Evolutionary conservation across 2,797 vertebrate species (phyloP).

Genomic region (Lepidocolaptes lacrymiger): DNA sequence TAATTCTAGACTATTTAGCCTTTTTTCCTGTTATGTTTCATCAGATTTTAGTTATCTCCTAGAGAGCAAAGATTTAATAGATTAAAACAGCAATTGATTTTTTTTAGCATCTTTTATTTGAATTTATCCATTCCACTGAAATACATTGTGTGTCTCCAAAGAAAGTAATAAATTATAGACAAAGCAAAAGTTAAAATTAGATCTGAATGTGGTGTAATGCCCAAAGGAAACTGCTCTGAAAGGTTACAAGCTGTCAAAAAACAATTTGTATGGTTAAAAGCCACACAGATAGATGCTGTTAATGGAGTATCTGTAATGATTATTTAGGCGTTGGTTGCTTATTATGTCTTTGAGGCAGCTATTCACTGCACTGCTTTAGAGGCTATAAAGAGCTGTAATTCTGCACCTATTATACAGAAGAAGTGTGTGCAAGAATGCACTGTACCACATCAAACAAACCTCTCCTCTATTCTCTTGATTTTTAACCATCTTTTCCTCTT

Average conservation of each 20-base stretch:
- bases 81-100: constrained; percentile 74
- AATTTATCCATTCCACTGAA: constrained; percentile 67
- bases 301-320: constrained; percentile 78
- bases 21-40: constrained; percentile 32
- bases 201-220: constrained; percentile 71
- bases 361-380: constrained; percentile 81
- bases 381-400: constrained; percentile 86
- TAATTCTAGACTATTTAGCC: constrained; percentile 59
- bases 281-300: constrained; percentile 75
- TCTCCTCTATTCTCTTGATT: constrained; percentile 78
- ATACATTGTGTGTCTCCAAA: constrained; percentile 65
- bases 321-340: constrained; percentile 83
- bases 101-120: constrained; percentile 60
- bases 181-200: constrained; percentile 76
- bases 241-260: constrained; percentile 79
- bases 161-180: constrained; percentile 76
- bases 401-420: constrained; percentile 86
- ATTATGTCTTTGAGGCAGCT: constrained; percentile 87
- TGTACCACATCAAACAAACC: constrained; percentile 77
- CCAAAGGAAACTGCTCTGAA: constrained; percentile 76
- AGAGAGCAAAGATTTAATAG: constrained; percentile 54
- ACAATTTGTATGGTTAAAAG: constrained; percentile 78
- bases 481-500: constrained; percentile 83
- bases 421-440: constrained; percentile 74
- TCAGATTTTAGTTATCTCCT: constrained; percentile 58